Base-by-base conservation (phyloP, 2,888 invertebrate genomes). In the Agrotis exclamationis region DNA sequence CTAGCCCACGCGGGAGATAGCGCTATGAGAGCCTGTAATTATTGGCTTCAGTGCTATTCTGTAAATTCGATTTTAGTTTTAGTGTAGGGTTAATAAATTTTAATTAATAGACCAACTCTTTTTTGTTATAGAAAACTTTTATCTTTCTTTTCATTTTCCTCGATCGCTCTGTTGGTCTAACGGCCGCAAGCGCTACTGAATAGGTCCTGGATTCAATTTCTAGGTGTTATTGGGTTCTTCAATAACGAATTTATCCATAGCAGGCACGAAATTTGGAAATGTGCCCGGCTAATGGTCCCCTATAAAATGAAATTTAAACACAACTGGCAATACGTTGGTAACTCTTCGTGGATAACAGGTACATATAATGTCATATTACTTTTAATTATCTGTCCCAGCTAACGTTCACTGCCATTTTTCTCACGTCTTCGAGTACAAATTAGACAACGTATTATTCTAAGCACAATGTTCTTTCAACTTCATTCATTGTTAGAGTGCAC, bases 1-100 rank as follows among this genome's bases (percentile, higher is more conserved):
- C 94, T 93, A 94, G 88, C 90, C 89, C 88, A 88, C 89, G 89
- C 90, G 82, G 83, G 78, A 85, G 83, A 84, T 85, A 83, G 82
- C 76, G 83, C 76, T 79, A 83, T 82, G 66, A 75, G 78, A 72
- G 78, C 24, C 85, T 81, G 85, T 84, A 83, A 85, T 85, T 85
- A 85, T 85, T 85, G 83, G 53, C 60, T 80, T 71, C 80, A 79
- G 80, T 60, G 74, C 80, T 84, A 83, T 79, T 72, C 79, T 77
- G 70, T 72, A 81, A 85, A 83, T 74, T 64, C 68, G 44, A 72
- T 75, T 80, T 74, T 78, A 72, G 63, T 70, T 20, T 74, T 64
- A 54, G 45, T 48, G 45, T 51, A 54, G 20, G 54, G 64, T 74
- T 70, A 74, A 39, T 81, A 66, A 64, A 63, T 59, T 63, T 63